phyloP scores from a whole-genome alignment of 1,140 invertebrate genomes.

The Geopemphigus sp. region DNA sequence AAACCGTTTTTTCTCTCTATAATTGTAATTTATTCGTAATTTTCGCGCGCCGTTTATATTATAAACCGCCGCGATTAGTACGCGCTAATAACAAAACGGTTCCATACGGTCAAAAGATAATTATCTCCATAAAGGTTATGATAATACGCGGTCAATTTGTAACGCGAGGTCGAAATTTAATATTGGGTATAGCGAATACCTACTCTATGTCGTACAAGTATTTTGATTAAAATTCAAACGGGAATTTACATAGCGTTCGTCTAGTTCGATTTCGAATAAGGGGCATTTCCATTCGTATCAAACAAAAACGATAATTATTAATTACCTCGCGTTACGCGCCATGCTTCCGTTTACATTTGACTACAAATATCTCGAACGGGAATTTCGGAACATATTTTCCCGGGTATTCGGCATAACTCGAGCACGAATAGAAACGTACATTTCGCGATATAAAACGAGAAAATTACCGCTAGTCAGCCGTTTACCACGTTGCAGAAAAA shows the following conservation, averaged over 20 bases:
- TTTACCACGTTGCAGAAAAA: not conserved
- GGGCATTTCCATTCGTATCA: not conserved
- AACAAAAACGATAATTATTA: too few relatives aligned
- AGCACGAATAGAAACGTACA: not conserved
- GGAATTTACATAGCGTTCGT: not conserved
- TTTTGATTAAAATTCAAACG: not conserved
- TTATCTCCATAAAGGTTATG: not conserved
- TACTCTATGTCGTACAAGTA: too few relatives aligned
- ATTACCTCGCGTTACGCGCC: too few relatives aligned
- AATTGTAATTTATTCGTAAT: not conserved
- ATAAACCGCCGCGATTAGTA: not conserved
- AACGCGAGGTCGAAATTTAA: not conserved
- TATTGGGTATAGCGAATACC: not conserved
- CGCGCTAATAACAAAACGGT: not conserved
- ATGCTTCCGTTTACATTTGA: not conserved
- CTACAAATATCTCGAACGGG: not conserved
- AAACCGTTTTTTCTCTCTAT: too few relatives aligned
- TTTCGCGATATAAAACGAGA: not conserved
- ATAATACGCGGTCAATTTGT: not conserved
- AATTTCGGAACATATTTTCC: not conserved
- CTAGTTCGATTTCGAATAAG: not conserved
- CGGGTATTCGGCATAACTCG: not conserved
- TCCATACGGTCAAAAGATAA: not conserved
- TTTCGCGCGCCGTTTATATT: not conserved
- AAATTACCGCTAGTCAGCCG: not conserved